phyloP scores from a whole-genome alignment of 2,113 vertebrate species.

The Varanus salvator region DNA sequence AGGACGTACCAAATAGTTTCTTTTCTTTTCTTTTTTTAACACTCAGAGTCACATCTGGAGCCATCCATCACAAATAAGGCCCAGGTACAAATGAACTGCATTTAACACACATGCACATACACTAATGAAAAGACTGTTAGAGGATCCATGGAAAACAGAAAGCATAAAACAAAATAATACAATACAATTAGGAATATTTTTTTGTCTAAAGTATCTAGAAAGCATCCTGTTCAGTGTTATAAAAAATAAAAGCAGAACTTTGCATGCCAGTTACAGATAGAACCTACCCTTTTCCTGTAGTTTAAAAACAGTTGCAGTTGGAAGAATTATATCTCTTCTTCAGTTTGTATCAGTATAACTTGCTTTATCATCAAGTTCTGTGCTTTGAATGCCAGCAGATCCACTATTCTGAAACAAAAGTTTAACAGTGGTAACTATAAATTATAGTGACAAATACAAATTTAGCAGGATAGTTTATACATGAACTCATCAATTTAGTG shows the following conservation, averaged over 20 bases:
- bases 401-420: neutral
- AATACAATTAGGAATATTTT: neutral
- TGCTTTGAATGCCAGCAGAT: neutral
- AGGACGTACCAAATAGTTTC: slow-evolving; percentile 56
- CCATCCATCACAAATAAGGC: slow-evolving; percentile 60
- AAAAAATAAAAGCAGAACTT: slow-evolving; percentile 23
- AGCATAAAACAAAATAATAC: neutral
- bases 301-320: slow-evolving; percentile 11
- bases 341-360: neutral
- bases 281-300: slow-evolving; percentile 12
- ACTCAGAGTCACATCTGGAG: slow-evolving; percentile 69
- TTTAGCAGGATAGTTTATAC: neutral
- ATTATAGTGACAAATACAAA: slow-evolving; percentile 17
- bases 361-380: neutral
- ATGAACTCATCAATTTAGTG: neutral
- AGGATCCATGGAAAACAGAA: slow-evolving; percentile 46
- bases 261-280: neutral
- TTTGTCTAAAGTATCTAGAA: slow-evolving; percentile 39
- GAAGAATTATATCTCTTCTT: neutral
- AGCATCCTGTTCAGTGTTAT: neutral
- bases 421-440: neutral
- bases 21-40: neutral
- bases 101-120: slow-evolving; percentile 33
- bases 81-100: slow-evolving; percentile 44
- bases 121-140: slow-evolving; percentile 46